Evolutionary conservation across 2,888 invertebrate genomes (phyloP).

Genomic region (Acrobasis consociella): DNA sequence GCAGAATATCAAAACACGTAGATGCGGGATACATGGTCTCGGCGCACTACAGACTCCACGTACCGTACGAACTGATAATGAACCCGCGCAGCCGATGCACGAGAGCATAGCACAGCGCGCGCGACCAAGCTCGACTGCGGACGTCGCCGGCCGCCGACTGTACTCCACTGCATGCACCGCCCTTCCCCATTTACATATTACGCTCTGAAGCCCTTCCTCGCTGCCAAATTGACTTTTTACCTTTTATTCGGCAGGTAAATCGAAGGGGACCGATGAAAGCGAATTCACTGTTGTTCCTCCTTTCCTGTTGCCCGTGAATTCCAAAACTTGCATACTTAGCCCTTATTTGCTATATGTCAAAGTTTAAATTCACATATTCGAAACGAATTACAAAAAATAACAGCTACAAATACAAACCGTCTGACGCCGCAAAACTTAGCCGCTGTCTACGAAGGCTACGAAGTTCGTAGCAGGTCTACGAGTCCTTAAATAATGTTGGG

Average conservation of each 20-base stretch:
- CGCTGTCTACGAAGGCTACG: constrained; percentile 31
- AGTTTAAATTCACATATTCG: constrained; percentile 33
- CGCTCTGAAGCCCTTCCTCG: constrained; percentile 76
- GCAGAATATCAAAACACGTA: constrained; percentile 64
- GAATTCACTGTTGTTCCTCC: constrained; percentile 59
- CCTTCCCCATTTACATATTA: constrained; percentile 79
- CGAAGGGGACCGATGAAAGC: constrained; percentile 75
- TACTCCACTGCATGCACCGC: constrained; percentile 75
- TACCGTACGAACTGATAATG: constrained; percentile 40
- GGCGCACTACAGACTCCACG: constrained; percentile 39
- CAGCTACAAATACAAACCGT: constrained; percentile 29
- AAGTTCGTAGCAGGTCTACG: constrained; percentile 38
- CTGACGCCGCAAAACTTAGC: constrained; percentile 25
- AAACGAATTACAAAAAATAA: constrained; percentile 16
- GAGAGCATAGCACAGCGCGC: constrained; percentile 46
- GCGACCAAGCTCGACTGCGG: constrained; percentile 42
- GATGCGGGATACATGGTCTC: constrained; percentile 71
- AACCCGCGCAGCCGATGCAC: constrained; percentile 41
- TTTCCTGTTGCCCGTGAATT: constrained; percentile 48
- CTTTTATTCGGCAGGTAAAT: constrained; percentile 80
- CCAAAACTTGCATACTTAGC: constrained; percentile 40
- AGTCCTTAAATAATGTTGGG: constrained; percentile 31
- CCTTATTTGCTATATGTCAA: constrained; percentile 41
- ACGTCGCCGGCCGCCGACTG: constrained; percentile 52
- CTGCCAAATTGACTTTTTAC: constrained; percentile 81